These are phyloP conservation scores for Enteromius mattozi DNA, from an alignment of 2,797 vertebrate species.

Conservation along the genomic window DNA sequence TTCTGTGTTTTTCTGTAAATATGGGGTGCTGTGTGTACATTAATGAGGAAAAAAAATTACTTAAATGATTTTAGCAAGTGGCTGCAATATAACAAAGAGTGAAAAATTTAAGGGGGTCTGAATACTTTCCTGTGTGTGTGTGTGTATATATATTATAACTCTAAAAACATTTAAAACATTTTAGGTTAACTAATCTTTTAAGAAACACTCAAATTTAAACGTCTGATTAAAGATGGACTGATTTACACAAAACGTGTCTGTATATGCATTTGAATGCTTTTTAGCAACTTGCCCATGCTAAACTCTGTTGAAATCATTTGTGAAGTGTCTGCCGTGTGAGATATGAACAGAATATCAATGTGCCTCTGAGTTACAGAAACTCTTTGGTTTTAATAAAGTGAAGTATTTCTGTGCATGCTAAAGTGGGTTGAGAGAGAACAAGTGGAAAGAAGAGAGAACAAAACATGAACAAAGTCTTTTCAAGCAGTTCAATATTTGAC, in stretches of 20 bases:
- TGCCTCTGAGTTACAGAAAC: neutral
- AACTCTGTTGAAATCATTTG: neutral
- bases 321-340: neutral
- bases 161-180: too few relatives aligned
- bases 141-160: too few relatives aligned
- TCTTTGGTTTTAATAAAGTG: constrained; percentile 15
- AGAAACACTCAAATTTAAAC: neutral
- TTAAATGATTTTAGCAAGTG: too few relatives aligned
- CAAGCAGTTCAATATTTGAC: constrained; percentile 70
- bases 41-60: too few relatives aligned
- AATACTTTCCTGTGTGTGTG: too few relatives aligned
- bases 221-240: neutral
- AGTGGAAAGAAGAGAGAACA: constrained; percentile 61
- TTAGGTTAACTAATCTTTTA: too few relatives aligned
- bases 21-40: too few relatives aligned
- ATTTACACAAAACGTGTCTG: neutral
- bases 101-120: too few relatives aligned
- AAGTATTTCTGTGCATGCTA: constrained; percentile 15
- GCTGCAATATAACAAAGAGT: too few relatives aligned
- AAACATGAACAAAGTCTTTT: constrained; percentile 68
- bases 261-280: constrained; percentile 11
- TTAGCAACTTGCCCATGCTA: neutral
- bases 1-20: too few relatives aligned
- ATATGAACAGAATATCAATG: neutral
- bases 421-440: constrained; percentile 52